Evolutionary conservation across 2,888 invertebrate species (phyloP), one percentile per base, ranked within the genome.

Genomic region (Hipparchia semele): DNA sequence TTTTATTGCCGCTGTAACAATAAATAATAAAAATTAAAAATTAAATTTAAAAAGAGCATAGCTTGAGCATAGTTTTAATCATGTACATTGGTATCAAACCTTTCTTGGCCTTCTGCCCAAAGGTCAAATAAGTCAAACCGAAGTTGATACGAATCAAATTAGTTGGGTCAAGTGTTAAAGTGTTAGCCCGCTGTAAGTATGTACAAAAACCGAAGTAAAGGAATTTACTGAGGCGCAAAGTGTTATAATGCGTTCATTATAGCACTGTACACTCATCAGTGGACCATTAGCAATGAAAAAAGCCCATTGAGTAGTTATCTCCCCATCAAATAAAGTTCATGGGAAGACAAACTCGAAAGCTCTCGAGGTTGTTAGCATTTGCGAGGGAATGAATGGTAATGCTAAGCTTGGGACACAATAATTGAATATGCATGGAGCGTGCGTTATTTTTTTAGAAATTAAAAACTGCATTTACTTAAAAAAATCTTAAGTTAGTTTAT

Each of bases 311-410:
- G 58, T 8, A 49, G 12, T 68, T 68, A 68, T 68, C 68, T 68
- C 68, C 59, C 59, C 58, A 68, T 68, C 58, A 58, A 13, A 59
- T 23, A 59, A 51, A 68, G 68, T 58, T 68, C 68, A 68, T 68
- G 68, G 68, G 68, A 68, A 68, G 68, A 68, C 59, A 5, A 49
- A n/a, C 10, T 68, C 68, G 51, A 60, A 49, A 68, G 68, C 58
- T 67, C 23, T 46, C 68, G 72, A 68, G 72, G 72, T 72, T 72
- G 54, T 72, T 72, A 58, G 64, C 72, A 69, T 69, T 72, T 56
- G 62, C 61, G 46, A 51, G 60, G 64, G 64, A 72, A 68, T 72
- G 59, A 64, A 62, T 72, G 23, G 64, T 45, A 56, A 51, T 53
- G 8, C 13, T 51, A 68, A 53, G 68, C 49, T 4, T 46, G 45